Conservation (phyloP, 2,888 invertebrate genomes). For the Drosophila robusta region DNA sequence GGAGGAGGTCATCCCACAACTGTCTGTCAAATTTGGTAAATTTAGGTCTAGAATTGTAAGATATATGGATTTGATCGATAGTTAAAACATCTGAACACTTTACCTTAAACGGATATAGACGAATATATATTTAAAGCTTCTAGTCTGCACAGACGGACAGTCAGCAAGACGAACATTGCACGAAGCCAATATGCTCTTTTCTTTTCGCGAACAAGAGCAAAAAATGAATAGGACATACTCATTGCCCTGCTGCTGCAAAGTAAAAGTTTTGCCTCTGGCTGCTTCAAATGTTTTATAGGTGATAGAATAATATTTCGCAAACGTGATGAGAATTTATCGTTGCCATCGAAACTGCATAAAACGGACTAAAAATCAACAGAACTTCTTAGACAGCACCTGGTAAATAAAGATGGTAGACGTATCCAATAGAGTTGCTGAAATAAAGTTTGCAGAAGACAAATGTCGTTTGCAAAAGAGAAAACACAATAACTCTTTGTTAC, state of each 20-base stretch:
- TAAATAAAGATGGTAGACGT: not conserved
- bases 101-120: no score
- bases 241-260: slow-evolving; percentile 37
- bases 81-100: no score
- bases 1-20: no score
- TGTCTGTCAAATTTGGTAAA: no score
- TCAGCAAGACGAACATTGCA: no score
- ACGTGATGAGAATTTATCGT: slow-evolving; percentile 84
- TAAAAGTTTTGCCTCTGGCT: slow-evolving; percentile 60
- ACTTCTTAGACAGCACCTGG: slow-evolving; percentile 29
- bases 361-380: slow-evolving; percentile 55
- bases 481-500: not conserved
- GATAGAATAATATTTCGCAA: slow-evolving; percentile 83
- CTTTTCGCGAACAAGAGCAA: no score
- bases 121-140: no score
- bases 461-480: slow-evolving; percentile 19
- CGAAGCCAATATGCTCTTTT: no score
- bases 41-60: no score
- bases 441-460: not conserved
- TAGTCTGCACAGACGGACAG: no score
- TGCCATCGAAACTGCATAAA: slow-evolving; percentile 60
- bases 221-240: slow-evolving; percentile 3
- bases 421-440: slow-evolving; percentile 1
- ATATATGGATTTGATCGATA: no score
- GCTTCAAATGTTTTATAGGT: slow-evolving; percentile 75